These are phyloP conservation scores for Pithys albifrons DNA, from an alignment of 2,113 vertebrate genomes.

Conservation along the genomic window DNA sequence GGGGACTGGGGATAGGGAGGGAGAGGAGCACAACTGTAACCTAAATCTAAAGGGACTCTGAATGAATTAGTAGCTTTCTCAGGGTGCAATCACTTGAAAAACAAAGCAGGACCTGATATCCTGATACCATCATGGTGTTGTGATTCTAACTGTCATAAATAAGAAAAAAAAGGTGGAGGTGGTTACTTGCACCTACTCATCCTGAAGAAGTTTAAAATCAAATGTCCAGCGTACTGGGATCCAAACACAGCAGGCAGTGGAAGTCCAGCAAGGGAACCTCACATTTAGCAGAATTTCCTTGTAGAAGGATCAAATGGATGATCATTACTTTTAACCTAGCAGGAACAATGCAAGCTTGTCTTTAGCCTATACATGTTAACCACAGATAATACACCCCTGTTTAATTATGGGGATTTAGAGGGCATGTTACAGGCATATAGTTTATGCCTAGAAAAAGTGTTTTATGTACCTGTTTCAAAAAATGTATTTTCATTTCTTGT, in stretches of 20 bases:
- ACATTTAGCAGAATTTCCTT: not conserved
- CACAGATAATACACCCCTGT: not conserved
- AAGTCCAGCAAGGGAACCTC: not conserved
- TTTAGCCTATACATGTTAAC: not conserved
- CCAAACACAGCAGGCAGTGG: not conserved
- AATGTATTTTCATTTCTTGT: not conserved
- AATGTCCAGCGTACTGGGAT: not conserved
- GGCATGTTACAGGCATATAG: not conserved
- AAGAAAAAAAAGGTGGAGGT: not conserved
- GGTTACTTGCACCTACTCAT: not conserved
- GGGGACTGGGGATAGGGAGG: not conserved
- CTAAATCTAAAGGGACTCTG: not conserved
- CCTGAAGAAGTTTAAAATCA: not conserved
- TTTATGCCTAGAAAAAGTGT: not conserved
- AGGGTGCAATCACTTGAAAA: not conserved
- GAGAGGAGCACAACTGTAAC: not conserved
- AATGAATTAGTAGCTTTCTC: not conserved
- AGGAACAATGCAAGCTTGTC: not conserved
- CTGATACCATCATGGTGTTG: not conserved
- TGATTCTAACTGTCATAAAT: not conserved
- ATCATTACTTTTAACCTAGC: not conserved
- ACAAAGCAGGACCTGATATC: not conserved
- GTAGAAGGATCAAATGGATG: not conserved
- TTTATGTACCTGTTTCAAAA: not conserved
- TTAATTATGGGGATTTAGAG: not conserved